These are phyloP conservation scores for Paedocypris micromegethes DNA, from an alignment of 2,797 vertebrate genomes.

Conservation along the genomic window DNA sequence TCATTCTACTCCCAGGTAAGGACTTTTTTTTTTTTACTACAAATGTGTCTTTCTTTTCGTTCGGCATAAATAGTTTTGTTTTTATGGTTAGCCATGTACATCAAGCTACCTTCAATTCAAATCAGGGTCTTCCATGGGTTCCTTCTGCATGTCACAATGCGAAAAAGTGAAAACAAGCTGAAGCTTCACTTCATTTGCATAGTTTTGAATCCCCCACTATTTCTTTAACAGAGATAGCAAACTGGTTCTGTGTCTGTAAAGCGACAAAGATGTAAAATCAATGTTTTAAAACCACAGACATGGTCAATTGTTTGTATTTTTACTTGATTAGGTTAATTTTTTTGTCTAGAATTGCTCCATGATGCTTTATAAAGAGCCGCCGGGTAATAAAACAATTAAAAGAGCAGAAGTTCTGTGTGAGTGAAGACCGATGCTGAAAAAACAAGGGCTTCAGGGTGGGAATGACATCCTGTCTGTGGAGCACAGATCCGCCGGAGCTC, in stretches of 20 bases:
- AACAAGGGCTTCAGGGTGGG: constrained; percentile 49
- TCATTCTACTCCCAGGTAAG: constrained; percentile 28
- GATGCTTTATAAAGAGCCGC: not conserved
- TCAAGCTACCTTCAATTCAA: no score
- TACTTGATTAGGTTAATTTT: no score
- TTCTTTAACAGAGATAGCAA: not conserved
- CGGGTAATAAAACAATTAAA: constrained; percentile 6
- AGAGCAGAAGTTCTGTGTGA: constrained; percentile 11
- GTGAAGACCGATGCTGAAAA: constrained; percentile 28
- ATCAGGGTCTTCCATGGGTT: no score
- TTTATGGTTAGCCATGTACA: no score
- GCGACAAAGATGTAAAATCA: not conserved
- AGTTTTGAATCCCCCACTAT: not conserved
- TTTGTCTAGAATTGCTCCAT: no score
- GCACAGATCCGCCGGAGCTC: constrained; percentile 54
- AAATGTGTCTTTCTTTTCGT: no score
- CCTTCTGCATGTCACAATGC: not conserved
- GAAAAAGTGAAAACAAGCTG: not conserved
- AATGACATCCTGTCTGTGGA: constrained; percentile 58
- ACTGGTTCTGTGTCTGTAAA: constrained; percentile 11
- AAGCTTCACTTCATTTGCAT: constrained; percentile 1
- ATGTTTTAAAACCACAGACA: no score
- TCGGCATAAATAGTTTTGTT: no score
- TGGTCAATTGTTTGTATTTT: no score
- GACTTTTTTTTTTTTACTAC: no score